Base-by-base conservation (phyloP, 2,113 vertebrate genomes). In the Argyrosomus japonicus region DNA sequence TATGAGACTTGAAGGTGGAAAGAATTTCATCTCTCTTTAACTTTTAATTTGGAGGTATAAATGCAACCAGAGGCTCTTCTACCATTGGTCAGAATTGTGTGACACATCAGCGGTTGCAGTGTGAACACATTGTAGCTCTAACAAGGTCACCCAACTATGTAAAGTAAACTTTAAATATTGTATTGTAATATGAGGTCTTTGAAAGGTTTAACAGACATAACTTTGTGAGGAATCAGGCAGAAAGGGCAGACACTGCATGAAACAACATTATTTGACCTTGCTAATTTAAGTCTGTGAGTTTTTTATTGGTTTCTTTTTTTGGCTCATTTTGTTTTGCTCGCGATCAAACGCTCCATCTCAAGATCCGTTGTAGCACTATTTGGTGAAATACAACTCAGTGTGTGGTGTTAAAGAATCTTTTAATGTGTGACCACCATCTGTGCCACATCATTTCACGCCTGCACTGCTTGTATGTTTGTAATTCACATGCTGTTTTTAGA, bases 401-500 rank as follows among this genome's bases (percentile, higher is more conserved):
- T 69, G 62, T 50, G 48, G 12, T 23, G 21, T 51, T 36, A 47
- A 80, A 58, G 21, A 68, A 45, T 40, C 62, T 64, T 72, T 68
- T 8, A 74, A 68, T 71, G 50, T 62, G 25, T 25, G 63, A 45
- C 69, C 53, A 19, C 62, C 72, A 45, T 87, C 77, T 79, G 65
- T 48, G 53, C 43, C 23, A 29, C 77, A 72, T 53, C 32, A 54
- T 86, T 83, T 81, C 47, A 48, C 47, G 36, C 10, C 27, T 71
- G 48, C 23, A 32, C 51, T 0, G 2, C 71, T 14, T 36, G 40
- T 5, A 62, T 0, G 17, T 81, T 65, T 69, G 51, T 68, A 86
- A 82, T 82, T 81, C 58, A 70, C 82, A 75, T 77, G 40, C 60
- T 79, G 18, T 14, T 48, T 80, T 73, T 73, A 48, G 45, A 56